Evolutionary conservation across 2,797 vertebrate species (phyloP).

Genomic region (Thaleichthys pacificus): DNA sequence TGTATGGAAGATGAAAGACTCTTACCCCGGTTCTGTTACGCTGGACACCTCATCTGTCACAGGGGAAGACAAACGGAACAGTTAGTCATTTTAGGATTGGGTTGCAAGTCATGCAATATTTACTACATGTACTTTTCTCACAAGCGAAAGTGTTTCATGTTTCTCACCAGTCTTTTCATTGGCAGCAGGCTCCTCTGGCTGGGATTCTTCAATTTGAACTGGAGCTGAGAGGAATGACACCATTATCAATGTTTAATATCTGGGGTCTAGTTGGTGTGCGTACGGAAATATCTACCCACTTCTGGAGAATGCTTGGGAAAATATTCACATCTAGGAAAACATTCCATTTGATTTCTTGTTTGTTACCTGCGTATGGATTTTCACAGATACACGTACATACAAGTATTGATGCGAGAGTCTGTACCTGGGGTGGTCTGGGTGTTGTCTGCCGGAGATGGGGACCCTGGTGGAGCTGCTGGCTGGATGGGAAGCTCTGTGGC

Average conservation of each 20-base stretch:
- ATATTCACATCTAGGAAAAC: neutral
- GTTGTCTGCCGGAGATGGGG: constrained; percentile 45
- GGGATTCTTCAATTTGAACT: constrained; percentile 58
- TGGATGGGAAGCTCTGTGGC: constrained; percentile 45
- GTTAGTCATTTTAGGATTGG: constrained; percentile 8
- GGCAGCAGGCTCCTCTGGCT: constrained; percentile 61
- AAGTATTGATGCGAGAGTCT: neutral
- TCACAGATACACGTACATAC: neutral
- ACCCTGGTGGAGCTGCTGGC: constrained; percentile 28
- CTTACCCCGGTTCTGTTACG: constrained; percentile 80
- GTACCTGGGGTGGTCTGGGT: constrained; percentile 67
- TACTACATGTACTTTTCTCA: neutral
- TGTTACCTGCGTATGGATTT: neutral
- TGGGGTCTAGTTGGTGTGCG: neutral
- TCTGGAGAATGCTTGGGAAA: neutral
- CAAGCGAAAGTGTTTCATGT: neutral
- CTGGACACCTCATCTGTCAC: constrained; percentile 67
- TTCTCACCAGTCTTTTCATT: constrained; percentile 71
- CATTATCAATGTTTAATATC: constrained; percentile 3
- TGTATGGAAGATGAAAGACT: constrained; percentile 26
- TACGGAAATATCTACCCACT: neutral
- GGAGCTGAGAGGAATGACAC: constrained; percentile 44
- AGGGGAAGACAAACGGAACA: constrained; percentile 2
- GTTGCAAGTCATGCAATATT: neutral
- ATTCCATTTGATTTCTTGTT: neutral